Evolutionary conservation across 2,113 vertebrate species (phyloP).

Genomic region (Smithornis capensis): DNA sequence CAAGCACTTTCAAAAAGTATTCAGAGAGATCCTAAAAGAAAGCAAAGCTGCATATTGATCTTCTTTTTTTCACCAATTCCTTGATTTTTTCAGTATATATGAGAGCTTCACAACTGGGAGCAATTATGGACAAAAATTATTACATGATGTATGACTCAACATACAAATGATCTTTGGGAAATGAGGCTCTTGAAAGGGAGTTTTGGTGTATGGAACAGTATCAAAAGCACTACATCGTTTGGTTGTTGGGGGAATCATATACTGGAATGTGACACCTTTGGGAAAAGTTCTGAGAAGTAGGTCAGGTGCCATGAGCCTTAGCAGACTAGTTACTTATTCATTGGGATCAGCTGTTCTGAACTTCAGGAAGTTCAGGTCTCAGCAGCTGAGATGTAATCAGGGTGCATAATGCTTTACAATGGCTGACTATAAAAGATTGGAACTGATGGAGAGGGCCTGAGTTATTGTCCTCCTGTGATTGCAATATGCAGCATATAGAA

Average conservation of each 20-base stretch:
- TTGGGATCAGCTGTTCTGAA: constrained; percentile 52
- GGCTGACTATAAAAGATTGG: constrained; percentile 20
- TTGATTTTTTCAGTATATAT: constrained; percentile 11
- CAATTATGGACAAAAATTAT: constrained; percentile 44
- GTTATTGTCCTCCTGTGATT: constrained; percentile 56
- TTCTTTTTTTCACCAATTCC: background rate
- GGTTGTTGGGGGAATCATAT: constrained; percentile 24
- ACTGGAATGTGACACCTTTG: constrained; percentile 17
- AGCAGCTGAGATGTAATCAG: constrained; percentile 61
- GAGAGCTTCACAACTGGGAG: constrained; percentile 41
- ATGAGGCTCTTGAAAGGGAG: constrained; percentile 10
- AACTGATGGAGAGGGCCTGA: constrained; percentile 52
- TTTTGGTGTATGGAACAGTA: background rate
- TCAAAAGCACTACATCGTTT: background rate
- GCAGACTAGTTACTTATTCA: constrained; percentile 45
- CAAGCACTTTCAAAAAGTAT: background rate
- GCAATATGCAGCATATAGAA: background rate
- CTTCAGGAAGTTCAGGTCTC: constrained; percentile 51
- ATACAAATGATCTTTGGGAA: constrained; percentile 46
- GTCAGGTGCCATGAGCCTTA: constrained; percentile 36
- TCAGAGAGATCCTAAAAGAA: background rate
- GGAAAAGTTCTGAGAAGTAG: constrained; percentile 47
- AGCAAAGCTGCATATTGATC: background rate
- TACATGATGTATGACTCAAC: constrained; percentile 34
- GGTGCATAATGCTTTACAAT: constrained; percentile 22